Base-by-base conservation (phyloP, 2,888 invertebrate genomes). In the Athetis lepigone region DNA sequence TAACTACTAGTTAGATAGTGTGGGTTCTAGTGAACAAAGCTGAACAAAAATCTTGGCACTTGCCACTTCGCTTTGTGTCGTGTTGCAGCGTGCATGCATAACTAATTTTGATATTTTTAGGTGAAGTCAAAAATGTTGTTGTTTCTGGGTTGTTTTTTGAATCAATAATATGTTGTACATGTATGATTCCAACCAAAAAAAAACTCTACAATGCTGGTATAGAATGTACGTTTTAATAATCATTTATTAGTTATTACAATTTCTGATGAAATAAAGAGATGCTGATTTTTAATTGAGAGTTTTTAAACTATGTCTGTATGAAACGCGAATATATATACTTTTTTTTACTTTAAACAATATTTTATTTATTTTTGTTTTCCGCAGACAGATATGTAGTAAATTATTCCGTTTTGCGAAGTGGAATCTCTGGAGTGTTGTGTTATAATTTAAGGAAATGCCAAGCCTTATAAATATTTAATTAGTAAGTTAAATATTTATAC, bases 381-480 rank as follows among this genome's bases (percentile, higher is more conserved):
- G 11, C 40, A 2, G 36, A 19, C 23, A 59, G 33, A 63, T 77
- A 64, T 66, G 40, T 23, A 37, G 46, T 57, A 72, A 79, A 79
- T 79, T 49, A 75, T 71, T 69, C 63, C 27, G 42, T 70, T 59
- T 62, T 36, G 19, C 58, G 36, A 51, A 69, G 45, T 55, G 19
- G 54, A 68, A 70, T 62, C 58, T 57, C 75, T 54, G 46, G 67
- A 62, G 60, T 60, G 56, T 62, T 71, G 45, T 57, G 68, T 45
- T 72, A 67, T 55, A 69, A 66, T 75, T 64, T 59, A 56, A 61
- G 51, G 57, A 57, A 69, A 64, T 61, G 46, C 66, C 56, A 43
- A 71, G 56, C 37, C 51, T 79, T 62, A 78, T 77, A 67, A 75
- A 77, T 77, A 67, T 65, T 79, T 69, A 54, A 77, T 76, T 57